Conservation (phyloP, 35 echinoderm and acorn worm species). For the Apostichopus parvimensis region DNA sequence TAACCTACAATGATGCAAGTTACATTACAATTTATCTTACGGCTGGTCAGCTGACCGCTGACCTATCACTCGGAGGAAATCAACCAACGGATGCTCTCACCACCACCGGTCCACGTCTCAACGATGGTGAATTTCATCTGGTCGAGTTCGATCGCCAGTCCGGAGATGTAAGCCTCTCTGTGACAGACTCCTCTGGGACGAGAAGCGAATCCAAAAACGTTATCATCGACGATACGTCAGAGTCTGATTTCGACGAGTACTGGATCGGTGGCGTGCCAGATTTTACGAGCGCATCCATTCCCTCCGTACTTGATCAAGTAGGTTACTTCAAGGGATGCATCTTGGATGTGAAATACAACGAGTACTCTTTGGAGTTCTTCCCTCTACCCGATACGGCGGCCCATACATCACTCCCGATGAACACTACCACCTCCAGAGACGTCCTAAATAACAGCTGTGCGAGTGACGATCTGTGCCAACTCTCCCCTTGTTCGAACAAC, state of each 20-base stretch:
- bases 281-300: neutral
- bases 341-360: conserved; percentile 83
- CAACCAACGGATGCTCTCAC: neutral
- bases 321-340: conserved; percentile 89
- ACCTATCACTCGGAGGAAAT: neutral
- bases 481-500: conserved; percentile 73
- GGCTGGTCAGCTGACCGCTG: conserved; percentile 33
- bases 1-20: conserved; percentile 29
- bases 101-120: neutral
- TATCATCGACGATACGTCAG: neutral
- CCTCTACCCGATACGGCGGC: conserved; percentile 46
- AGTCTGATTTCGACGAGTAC: conserved; percentile 37
- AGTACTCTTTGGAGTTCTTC: conserved; percentile 80
- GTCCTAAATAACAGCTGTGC: conserved; percentile 68
- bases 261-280: conserved; percentile 73
- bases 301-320: neutral
- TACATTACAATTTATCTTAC: conserved; percentile 59
- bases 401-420: conserved; percentile 42
- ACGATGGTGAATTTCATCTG: conserved; percentile 65
- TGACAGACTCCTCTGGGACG: neutral
- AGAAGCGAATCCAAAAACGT: neutral
- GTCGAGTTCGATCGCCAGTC: conserved; percentile 24
- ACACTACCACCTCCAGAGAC: neutral
- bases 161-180: neutral
- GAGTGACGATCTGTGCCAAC: conserved; percentile 81